Evolutionary conservation across 2,888 invertebrate genomes (phyloP).

Genomic region (Pandemis cinnamomeana): DNA sequence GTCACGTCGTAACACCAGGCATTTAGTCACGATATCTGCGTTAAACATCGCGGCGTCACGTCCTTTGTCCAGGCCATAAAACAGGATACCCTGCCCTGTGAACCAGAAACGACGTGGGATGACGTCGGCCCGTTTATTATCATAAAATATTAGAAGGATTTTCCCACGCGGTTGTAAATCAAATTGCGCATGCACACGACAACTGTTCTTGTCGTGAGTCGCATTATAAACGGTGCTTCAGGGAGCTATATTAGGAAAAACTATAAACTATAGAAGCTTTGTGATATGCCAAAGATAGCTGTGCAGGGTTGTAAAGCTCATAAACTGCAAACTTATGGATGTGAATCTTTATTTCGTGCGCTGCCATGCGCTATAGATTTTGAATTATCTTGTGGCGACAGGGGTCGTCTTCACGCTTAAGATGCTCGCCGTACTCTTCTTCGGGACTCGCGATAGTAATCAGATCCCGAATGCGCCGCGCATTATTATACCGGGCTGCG

Average conservation of each 20-base stretch:
- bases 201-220: slow-evolving; percentile 22
- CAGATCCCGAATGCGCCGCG: slow-evolving; percentile 50
- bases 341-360: neutral
- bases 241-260: slow-evolving; percentile 15
- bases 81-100: slow-evolving; percentile 27
- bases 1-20: slow-evolving; percentile 12
- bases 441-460: slow-evolving; percentile 52
- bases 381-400: slow-evolving; percentile 1
- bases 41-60: slow-evolving; percentile 21
- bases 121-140: slow-evolving; percentile 33
- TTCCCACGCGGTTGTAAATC: slow-evolving; percentile 38
- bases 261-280: slow-evolving; percentile 6
- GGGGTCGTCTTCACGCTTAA: slow-evolving; percentile 31
- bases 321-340: neutral
- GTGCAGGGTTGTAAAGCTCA: neutral
- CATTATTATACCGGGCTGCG: slow-evolving; percentile 45
- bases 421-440: slow-evolving; percentile 19
- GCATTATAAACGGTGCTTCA: slow-evolving; percentile 17
- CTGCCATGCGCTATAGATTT: neutral
- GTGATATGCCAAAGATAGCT: neutral
- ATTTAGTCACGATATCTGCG: slow-evolving; percentile 25
- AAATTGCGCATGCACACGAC: slow-evolving; percentile 33
- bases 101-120: slow-evolving; percentile 34
- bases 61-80: slow-evolving; percentile 36
- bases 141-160: slow-evolving; percentile 36